Evolutionary conservation across 2,797 vertebrate species (phyloP).

Genomic region (Coregonus ussuriensis): DNA sequence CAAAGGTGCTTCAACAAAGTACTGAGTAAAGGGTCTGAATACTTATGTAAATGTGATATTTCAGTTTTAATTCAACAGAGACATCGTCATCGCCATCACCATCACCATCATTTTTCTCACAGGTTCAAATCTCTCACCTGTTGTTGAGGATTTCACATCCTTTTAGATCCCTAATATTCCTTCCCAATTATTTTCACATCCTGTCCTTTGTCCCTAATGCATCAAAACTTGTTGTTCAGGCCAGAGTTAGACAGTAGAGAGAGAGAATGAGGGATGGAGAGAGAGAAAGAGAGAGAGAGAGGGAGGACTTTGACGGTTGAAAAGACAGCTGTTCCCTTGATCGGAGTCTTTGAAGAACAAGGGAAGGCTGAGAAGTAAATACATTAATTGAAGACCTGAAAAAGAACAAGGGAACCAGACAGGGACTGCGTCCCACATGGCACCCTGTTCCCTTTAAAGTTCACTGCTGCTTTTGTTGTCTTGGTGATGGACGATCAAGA

Average conservation of each 20-base stretch:
- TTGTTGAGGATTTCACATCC: too few species aligned
- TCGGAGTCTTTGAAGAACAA: constrained; percentile 65
- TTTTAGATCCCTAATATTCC: too few species aligned
- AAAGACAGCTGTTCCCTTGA: constrained; percentile 62
- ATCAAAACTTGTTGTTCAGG: too few species aligned
- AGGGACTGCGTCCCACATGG: not conserved
- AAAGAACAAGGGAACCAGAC: constrained; percentile 44
- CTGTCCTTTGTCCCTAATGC: not conserved
- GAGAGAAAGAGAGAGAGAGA: not conserved
- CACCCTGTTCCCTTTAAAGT: not conserved
- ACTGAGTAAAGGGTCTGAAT: too few species aligned
- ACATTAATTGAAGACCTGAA: constrained; percentile 57
- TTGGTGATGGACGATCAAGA: constrained; percentile 14
- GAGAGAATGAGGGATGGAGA: not conserved
- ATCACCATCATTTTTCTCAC: too few species aligned
- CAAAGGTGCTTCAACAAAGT: too few species aligned
- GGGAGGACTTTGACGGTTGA: constrained; percentile 62
- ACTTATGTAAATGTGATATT: too few species aligned
- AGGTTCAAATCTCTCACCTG: too few species aligned
- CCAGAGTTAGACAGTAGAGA: not conserved
- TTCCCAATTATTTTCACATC: too few species aligned
- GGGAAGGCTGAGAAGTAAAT: constrained; percentile 59
- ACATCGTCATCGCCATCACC: not conserved
- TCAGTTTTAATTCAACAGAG: not conserved
- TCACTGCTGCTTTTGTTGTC: constrained; percentile 54